Evolutionary conservation across 2,888 invertebrate species (phyloP).

Genomic region (Pandemis corylana): DNA sequence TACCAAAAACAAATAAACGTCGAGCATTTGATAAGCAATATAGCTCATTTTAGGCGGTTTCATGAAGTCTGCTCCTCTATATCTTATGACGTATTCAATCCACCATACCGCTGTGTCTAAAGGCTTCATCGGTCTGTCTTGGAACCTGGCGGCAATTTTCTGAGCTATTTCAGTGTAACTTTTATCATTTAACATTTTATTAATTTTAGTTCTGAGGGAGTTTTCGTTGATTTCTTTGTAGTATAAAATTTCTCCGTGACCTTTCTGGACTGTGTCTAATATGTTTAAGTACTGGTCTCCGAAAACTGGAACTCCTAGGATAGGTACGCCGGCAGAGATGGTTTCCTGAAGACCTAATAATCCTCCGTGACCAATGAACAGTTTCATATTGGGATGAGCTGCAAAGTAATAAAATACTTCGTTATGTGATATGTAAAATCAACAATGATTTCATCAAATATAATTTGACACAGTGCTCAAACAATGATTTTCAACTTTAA

Average conservation of each 20-base stretch:
- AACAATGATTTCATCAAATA: neutral
- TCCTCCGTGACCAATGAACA: conserved; percentile 78
- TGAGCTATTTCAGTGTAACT: conserved; percentile 44
- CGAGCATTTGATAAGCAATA: conserved; percentile 72
- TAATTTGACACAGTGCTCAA: too few species aligned
- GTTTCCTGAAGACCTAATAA: conserved; percentile 72
- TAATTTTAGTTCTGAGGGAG: conserved; percentile 60
- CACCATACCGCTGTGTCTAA: conserved; percentile 48
- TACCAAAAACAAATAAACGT: conserved; percentile 75
- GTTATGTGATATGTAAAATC: neutral
- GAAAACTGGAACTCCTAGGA: conserved; percentile 72
- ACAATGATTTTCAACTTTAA: neutral
- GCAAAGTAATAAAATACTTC: neutral
- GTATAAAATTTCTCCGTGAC: conserved; percentile 64
- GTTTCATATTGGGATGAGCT: conserved; percentile 69
- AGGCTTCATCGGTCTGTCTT: conserved; percentile 47
- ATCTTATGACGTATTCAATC: conserved; percentile 50
- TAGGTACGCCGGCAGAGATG: conserved; percentile 68
- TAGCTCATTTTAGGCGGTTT: conserved; percentile 60
- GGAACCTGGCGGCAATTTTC: conserved; percentile 44
- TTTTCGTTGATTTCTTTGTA: conserved; percentile 61
- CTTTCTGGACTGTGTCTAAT: conserved; percentile 60
- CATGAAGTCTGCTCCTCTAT: conserved; percentile 49
- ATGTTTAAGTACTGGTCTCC: conserved; percentile 75
- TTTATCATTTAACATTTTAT: conserved; percentile 64